phyloP scores from a whole-genome alignment of 2,113 vertebrate species.

The Paramormyrops kingsleyae region DNA sequence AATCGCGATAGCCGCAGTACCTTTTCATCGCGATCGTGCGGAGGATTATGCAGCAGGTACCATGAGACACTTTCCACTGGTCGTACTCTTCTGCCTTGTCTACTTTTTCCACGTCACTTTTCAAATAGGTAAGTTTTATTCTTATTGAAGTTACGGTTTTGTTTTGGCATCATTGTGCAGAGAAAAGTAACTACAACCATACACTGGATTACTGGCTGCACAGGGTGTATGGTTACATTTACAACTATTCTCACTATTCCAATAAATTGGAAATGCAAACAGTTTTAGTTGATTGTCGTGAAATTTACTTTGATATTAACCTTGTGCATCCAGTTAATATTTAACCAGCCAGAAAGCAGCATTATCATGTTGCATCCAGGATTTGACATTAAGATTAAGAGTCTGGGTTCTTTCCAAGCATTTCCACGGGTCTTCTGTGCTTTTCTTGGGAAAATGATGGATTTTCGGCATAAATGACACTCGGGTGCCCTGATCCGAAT shows the following conservation, averaged over 20 bases:
- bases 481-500: background rate
- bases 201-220: background rate
- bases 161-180: background rate
- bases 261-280: background rate
- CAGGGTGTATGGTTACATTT: background rate
- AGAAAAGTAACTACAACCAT: background rate
- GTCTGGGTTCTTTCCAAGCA: background rate
- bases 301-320: background rate
- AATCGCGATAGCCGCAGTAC: conserved; percentile 25
- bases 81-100: conserved; percentile 42
- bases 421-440: background rate
- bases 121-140: conserved; percentile 44
- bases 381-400: background rate
- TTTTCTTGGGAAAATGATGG: background rate
- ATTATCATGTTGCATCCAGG: background rate
- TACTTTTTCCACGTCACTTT: conserved; percentile 40
- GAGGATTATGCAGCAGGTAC: conserved; percentile 31
- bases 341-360: background rate
- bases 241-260: background rate
- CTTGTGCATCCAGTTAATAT: background rate
- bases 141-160: background rate
- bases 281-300: background rate
- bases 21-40: conserved; percentile 11
- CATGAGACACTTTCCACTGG: conserved; percentile 32
- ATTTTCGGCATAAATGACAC: background rate